A percentile compares a stretch with the other conserved stretches of the same genome.
Evolutionary conservation across 2,888 invertebrate genomes (phyloP).

Genomic region (Parnassius orleans): DNA sequence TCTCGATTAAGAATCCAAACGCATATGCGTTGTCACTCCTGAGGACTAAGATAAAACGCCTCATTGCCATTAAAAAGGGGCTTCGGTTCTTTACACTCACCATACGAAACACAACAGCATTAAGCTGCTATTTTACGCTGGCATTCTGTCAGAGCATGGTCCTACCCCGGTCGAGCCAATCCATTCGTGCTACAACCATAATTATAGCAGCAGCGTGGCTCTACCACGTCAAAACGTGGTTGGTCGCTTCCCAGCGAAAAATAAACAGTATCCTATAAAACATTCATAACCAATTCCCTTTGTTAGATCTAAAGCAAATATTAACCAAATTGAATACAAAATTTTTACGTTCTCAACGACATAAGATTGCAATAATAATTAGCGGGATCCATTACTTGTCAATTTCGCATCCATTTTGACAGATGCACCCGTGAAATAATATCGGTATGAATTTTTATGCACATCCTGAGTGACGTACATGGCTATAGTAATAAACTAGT

Average conservation of each 20-base stretch:
- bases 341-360: constrained; percentile 45
- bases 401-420: constrained; percentile 55
- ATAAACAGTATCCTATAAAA: constrained; percentile 64
- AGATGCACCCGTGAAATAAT: constrained; percentile 44
- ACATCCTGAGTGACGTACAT: constrained; percentile 62
- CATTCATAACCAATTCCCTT: constrained; percentile 63
- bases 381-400: constrained; percentile 55
- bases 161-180: too few species aligned
- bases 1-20: too few species aligned
- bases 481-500: constrained; percentile 53
- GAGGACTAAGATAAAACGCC: too few species aligned
- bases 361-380: constrained; percentile 62
- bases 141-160: too few species aligned
- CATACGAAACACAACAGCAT: too few species aligned
- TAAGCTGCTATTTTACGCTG: too few species aligned
- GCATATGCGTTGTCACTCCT: too few species aligned
- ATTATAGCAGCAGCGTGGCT: too few species aligned
- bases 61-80: too few species aligned
- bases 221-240: constrained; percentile 27
- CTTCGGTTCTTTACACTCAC: too few species aligned
- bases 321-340: constrained; percentile 40
- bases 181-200: too few species aligned
- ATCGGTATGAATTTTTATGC: constrained; percentile 49
- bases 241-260: constrained; percentile 66
- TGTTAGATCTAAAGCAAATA: constrained; percentile 52